Evolutionary conservation across 2,888 invertebrate genomes (phyloP), one percentile per base, ranked within the genome.

Genomic region (Leptothorax acervorum): DNA sequence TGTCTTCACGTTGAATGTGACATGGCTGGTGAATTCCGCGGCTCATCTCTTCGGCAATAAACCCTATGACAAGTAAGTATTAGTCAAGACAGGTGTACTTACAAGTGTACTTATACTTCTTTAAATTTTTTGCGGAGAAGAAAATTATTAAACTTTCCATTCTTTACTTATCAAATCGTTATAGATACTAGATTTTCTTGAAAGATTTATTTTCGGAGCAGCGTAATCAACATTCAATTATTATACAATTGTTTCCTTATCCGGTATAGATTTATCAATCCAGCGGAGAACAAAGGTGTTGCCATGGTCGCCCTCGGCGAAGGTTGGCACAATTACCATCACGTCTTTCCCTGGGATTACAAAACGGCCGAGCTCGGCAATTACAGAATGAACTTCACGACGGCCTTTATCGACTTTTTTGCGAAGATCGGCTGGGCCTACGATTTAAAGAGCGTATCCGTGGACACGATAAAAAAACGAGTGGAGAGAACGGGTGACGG

Each of bases 301-400:
- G 96, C 98, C 0, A 92, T 97, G 0, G 92, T 97, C 35, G 97
- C 98, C 0, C 95, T 97, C 95, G 98, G 98, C 0, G 98, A 98
- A 94, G 99, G 99, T 5, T 99, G 98, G 97, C 99, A 99, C 95
- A 99, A 99, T 95, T 99, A 98, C 95, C 99, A 99, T 94, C 99
- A 99, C 95, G 97, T 97, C 0, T 99, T 99, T 95, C 98, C 98
- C 0, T 98, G 98, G 97, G 99, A 99, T 95, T 99, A 99, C 96
- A 97, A 98, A 92, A 97, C 98, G 42, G 97, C 98, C 8, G 99
- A 99, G 94, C 95, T 98, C n/a, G 98, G 98, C 18, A 92, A 94
- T 53, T 95, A 95, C 87, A 90, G 91, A 39, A 89, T 94, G 68
- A 96, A 96, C 90, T 70, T 95, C 0, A 96, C 96, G 1, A 96